A percentile compares a stretch with the other conserved stretches of the same genome.
Evolutionary conservation across 1,140 invertebrate species (phyloP).

Genomic region (Notospermus geniculatus): DNA sequence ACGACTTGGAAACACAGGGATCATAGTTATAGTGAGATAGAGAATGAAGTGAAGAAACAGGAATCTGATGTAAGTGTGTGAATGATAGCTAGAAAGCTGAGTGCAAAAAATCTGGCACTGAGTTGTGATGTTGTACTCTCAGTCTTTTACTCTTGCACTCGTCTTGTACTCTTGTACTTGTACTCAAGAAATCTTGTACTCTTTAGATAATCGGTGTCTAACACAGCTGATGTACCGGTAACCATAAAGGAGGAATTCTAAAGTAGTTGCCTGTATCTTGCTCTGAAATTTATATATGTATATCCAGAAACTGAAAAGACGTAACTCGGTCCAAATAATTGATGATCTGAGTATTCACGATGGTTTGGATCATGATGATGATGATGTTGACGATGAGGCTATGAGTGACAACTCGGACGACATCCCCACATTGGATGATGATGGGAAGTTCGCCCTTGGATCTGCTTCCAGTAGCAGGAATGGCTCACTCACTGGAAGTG

Average conservation of each 20-base stretch:
- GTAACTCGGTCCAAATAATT: constrained; percentile 7
- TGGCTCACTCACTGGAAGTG: background rate
- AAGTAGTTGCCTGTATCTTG: constrained; percentile 20
- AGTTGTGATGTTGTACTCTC: too few relatives aligned
- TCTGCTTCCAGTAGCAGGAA: background rate
- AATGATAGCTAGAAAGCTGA: constrained; percentile 21
- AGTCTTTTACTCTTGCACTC: too few relatives aligned
- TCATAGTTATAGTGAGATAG: constrained; percentile 40
- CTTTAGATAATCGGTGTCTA: too few relatives aligned
- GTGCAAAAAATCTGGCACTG: too few relatives aligned
- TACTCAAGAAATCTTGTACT: too few relatives aligned
- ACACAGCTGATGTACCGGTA: constrained; percentile 8
- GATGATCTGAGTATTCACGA: constrained; percentile 8
- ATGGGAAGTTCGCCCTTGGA: background rate
- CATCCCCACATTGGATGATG: constrained; percentile 10
- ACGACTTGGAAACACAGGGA: constrained; percentile 44
- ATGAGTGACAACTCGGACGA: too few relatives aligned
- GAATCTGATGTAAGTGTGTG: constrained; percentile 22
- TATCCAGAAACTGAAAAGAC: background rate
- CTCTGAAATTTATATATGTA: constrained; percentile 12
- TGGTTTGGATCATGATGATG: constrained; percentile 24
- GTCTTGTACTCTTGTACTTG: too few relatives aligned
- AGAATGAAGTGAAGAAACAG: constrained; percentile 33
- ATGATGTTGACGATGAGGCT: constrained; percentile 21
- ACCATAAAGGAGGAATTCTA: constrained; percentile 14